Evolutionary conservation across 1,140 invertebrate genomes (phyloP).

Genomic region (Leptinotarsa undecemlineata): DNA sequence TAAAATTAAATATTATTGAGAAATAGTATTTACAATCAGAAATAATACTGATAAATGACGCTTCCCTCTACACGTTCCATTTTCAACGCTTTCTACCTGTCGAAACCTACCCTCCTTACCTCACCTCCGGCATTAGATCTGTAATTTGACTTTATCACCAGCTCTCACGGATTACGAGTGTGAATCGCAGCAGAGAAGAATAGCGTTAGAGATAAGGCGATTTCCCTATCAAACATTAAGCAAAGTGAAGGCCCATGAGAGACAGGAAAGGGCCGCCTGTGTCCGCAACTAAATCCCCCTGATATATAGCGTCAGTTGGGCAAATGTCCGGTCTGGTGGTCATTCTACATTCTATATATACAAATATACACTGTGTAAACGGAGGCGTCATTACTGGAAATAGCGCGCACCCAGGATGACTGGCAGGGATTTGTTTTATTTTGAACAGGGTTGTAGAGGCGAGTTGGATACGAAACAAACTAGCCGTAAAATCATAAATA

Average conservation of each 20-base stretch:
- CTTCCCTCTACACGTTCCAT: neutral
- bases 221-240: conserved; percentile 31
- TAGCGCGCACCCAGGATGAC: conserved; percentile 13
- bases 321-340: conserved; percentile 48
- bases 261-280: conserved; percentile 30
- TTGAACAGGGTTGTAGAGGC: neutral
- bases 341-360: conserved; percentile 53
- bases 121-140: neutral
- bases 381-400: conserved; percentile 38
- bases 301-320: conserved; percentile 52
- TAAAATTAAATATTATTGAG: too few relatives aligned
- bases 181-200: conserved; percentile 12
- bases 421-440: conserved; percentile 3
- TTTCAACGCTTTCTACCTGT: neutral
- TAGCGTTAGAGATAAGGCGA: conserved; percentile 35
- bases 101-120: neutral
- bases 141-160: conserved; percentile 14
- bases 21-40: too few relatives aligned
- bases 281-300: conserved; percentile 45
- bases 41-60: too few relatives aligned
- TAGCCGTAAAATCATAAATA: too few relatives aligned
- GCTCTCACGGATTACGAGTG: neutral
- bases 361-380: conserved; percentile 40
- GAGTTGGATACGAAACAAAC: neutral
- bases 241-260: conserved; percentile 13